phyloP scores from a whole-genome alignment of 2,113 vertebrate species.

The Microcebus tavaratra region DNA sequence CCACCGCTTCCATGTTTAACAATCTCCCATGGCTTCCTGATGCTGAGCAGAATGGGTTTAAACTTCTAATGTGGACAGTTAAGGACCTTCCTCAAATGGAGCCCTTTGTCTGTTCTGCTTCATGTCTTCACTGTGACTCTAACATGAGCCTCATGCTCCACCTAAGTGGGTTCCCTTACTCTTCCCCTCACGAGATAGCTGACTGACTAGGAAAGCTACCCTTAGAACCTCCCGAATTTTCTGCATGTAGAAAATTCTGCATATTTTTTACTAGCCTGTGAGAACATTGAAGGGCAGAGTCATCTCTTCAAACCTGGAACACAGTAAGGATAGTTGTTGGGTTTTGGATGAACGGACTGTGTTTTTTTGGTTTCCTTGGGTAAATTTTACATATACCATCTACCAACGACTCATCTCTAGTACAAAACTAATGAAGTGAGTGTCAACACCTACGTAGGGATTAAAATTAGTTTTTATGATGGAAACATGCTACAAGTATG shows the following conservation, averaged over 20 bases:
- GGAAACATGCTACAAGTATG: not conserved
- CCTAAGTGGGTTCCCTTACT: too few relatives aligned
- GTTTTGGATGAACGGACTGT: not conserved
- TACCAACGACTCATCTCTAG: not conserved
- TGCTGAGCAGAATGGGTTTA: not conserved
- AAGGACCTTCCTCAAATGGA: not conserved
- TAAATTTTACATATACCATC: not conserved
- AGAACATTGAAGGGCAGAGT: not conserved
- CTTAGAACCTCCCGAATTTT: not conserved
- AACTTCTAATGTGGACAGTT: not conserved
- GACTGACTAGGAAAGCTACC: not conserved
- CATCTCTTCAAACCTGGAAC: not conserved
- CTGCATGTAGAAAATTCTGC: not conserved
- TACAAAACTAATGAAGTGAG: not conserved
- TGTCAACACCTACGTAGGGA: not conserved
- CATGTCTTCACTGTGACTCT: not conserved
- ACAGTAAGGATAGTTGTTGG: not conserved
- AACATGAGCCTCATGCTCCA: too few relatives aligned
- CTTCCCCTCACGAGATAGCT: not conserved
- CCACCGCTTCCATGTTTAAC: not conserved
- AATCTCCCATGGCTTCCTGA: not conserved
- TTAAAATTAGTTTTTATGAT: not conserved
- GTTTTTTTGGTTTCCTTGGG: not conserved
- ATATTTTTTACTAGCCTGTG: not conserved
- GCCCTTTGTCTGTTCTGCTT: not conserved